phyloP scores from a whole-genome alignment of 2,888 invertebrate species.

The Adelphocoris suturalis region DNA sequence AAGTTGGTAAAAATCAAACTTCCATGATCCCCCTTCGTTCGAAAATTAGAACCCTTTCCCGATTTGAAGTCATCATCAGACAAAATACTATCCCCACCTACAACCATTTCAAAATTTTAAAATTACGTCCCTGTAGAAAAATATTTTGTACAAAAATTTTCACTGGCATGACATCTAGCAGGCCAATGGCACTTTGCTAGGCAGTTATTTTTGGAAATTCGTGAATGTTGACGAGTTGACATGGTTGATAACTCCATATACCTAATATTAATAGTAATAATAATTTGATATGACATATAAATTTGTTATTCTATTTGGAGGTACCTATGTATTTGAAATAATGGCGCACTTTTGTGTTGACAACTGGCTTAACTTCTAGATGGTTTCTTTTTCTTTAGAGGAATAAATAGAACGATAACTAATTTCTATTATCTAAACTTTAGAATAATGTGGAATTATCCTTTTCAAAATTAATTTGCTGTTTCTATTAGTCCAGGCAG shows the following conservation, averaged over 20 bases:
- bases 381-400: neutral
- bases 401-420: neutral
- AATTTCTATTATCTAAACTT: neutral
- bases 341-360: neutral
- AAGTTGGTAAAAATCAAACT: constrained; percentile 31
- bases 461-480: no score
- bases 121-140: neutral
- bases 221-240: neutral
- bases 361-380: neutral
- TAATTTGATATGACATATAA: neutral
- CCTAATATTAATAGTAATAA: neutral
- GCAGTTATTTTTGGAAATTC: neutral
- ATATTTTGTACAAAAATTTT: neutral
- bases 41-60: neutral
- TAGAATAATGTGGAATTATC: neutral
- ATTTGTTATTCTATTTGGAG: neutral
- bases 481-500: no score
- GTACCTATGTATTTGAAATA: neutral
- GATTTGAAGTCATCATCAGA: neutral
- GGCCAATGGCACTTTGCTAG: neutral
- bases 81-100: neutral
- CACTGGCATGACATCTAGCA: neutral
- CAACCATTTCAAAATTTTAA: neutral
- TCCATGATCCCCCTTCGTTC: neutral
- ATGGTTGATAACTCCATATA: neutral